phyloP scores from a whole-genome alignment of 2,113 vertebrate species.

The Zapornia atra region DNA sequence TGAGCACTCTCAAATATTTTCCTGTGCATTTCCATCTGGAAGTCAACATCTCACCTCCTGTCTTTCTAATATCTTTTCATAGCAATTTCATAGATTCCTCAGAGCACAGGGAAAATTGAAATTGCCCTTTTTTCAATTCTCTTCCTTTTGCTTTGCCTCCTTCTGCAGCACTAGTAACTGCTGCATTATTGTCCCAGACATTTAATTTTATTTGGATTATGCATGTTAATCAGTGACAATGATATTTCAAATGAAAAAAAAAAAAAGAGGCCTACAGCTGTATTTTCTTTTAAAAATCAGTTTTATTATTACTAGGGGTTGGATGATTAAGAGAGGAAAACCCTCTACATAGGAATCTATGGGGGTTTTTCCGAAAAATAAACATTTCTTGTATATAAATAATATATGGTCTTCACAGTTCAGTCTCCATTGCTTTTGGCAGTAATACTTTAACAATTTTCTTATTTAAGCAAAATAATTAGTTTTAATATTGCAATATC shows the following conservation, averaged over 20 bases:
- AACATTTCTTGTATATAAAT: background rate
- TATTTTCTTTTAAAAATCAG: background rate
- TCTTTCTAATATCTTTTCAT: slow-evolving; percentile 30
- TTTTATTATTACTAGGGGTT: background rate
- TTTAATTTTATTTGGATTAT: background rate
- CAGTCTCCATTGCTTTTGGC: background rate
- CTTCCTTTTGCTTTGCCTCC: background rate
- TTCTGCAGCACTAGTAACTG: background rate
- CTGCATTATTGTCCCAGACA: background rate
- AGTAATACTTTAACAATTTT: background rate
- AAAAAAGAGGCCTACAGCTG: background rate
- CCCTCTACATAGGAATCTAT: background rate
- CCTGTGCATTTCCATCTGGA: slow-evolving; percentile 57
- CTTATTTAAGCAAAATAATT: background rate
- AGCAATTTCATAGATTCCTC: background rate
- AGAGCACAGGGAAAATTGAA: background rate
- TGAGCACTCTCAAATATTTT: slow-evolving; percentile 56
- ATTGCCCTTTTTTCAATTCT: background rate
- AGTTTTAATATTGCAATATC: background rate
- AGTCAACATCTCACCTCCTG: slow-evolving; percentile 38
- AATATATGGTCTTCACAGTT: background rate
- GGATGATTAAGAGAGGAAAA: background rate
- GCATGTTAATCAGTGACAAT: background rate
- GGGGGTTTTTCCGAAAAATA: background rate
- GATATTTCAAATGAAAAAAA: background rate